These are phyloP conservation scores for Orgyia antiqua DNA, from an alignment of 2,888 invertebrate genomes.

Conservation along the genomic window DNA sequence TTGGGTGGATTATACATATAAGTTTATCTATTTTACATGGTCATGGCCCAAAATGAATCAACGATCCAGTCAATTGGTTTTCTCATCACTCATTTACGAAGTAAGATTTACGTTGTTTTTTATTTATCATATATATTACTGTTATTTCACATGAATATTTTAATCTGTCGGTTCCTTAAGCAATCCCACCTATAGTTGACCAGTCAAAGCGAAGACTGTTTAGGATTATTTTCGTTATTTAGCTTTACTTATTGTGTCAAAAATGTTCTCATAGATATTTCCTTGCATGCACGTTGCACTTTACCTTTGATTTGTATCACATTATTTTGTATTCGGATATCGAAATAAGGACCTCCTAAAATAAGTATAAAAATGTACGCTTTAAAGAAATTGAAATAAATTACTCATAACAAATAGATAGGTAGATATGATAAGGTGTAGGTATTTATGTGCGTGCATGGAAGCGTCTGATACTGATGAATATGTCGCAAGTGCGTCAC, in stretches of 20 bases:
- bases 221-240: constrained; percentile 67
- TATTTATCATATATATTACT: constrained; percentile 14
- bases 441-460: constrained; percentile 59
- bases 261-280: constrained; percentile 48
- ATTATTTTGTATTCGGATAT: constrained; percentile 33
- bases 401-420: constrained; percentile 70
- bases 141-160: constrained; percentile 15
- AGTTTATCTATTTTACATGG: background rate
- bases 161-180: constrained; percentile 49
- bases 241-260: constrained; percentile 52
- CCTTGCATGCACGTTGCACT: constrained; percentile 60
- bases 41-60: constrained; percentile 28
- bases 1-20: background rate
- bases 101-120: constrained; percentile 14
- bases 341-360: constrained; percentile 67
- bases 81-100: constrained; percentile 22
- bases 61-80: constrained; percentile 48
- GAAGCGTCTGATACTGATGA: constrained; percentile 30
- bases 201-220: constrained; percentile 74
- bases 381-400: constrained; percentile 74
- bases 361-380: constrained; percentile 77
- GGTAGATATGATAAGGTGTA: constrained; percentile 70
- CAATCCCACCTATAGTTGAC: constrained; percentile 69
- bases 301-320: constrained; percentile 30
- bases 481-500: constrained; percentile 13